These are phyloP conservation scores for Epinephelus coioides DNA, from an alignment of 2,797 vertebrate genomes.

Conservation along the genomic window DNA sequence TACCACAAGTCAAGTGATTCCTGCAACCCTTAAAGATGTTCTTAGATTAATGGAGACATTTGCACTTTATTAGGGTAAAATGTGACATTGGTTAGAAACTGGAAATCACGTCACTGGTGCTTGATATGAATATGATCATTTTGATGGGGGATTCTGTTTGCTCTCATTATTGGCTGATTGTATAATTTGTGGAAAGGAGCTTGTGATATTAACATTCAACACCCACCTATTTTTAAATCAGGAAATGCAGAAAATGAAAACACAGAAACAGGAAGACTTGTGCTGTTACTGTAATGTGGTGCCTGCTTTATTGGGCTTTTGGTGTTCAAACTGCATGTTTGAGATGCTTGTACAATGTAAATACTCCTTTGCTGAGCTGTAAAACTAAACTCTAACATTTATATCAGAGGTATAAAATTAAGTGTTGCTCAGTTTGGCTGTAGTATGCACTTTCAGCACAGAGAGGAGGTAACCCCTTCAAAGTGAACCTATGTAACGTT, in stretches of 20 bases:
- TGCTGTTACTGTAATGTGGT: not conserved
- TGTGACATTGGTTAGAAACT: not conserved
- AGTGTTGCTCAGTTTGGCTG: not conserved
- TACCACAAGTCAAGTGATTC: not conserved
- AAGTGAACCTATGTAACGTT: not conserved
- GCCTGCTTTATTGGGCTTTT: constrained; percentile 20
- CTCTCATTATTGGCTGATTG: not conserved
- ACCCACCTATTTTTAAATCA: not conserved
- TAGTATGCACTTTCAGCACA: not conserved
- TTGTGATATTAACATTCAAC: not conserved
- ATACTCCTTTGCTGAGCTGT: not conserved
- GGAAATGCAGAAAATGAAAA: constrained; percentile 5
- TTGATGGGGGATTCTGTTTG: constrained; percentile 2
- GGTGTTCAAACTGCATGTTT: not conserved
- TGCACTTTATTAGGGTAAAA: constrained; percentile 21
- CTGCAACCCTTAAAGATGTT: not conserved
- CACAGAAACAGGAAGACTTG: not conserved
- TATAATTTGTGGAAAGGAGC: not conserved
- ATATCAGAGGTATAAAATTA: not conserved
- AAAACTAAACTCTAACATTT: constrained; percentile 1
- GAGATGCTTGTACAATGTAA: constrained; percentile 9
- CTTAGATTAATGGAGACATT: not conserved
- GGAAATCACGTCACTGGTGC: not conserved
- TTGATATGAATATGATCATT: not conserved
- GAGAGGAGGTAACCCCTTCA: not conserved